Evolutionary conservation across 2,797 vertebrate species (phyloP).

Genomic region (Lepilemur ruficaudatus): DNA sequence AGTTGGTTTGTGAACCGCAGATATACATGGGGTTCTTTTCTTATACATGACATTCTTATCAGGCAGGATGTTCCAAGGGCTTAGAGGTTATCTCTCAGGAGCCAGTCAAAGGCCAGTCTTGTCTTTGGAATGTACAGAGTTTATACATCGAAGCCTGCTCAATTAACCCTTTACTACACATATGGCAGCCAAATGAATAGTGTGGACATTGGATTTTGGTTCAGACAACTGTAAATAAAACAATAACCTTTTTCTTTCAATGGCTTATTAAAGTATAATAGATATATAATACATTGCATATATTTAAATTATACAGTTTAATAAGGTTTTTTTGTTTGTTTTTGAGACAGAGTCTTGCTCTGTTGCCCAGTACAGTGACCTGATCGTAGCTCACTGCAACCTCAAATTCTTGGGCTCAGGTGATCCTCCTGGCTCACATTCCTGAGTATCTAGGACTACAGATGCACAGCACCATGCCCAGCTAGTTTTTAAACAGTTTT

Average conservation of each 20-base stretch:
- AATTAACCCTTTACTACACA: neutral
- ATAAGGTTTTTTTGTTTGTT: neutral
- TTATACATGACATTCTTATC: neutral
- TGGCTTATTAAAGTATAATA: neutral
- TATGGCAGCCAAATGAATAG: neutral
- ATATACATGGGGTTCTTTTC: neutral
- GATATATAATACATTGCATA: neutral
- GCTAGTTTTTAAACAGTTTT: neutral
- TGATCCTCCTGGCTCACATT: neutral
- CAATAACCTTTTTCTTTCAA: neutral
- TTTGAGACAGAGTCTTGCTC: neutral
- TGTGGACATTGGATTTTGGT: neutral
- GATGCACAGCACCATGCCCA: neutral
- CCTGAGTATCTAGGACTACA: neutral
- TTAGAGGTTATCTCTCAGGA: neutral
- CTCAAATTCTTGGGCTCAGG: neutral
- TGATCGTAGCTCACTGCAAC: neutral
- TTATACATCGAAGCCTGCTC: neutral
- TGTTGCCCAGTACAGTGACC: neutral
- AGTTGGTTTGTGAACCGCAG: neutral
- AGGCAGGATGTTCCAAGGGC: neutral
- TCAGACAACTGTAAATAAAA: neutral
- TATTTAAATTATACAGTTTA: neutral
- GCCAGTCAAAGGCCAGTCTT: neutral
- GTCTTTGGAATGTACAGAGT: neutral